Percentiles rank a stretch among this genome's conserved stretches.
Conservation (phyloP, 2,888 invertebrate species). For the Listrodromus nycthemerus region DNA sequence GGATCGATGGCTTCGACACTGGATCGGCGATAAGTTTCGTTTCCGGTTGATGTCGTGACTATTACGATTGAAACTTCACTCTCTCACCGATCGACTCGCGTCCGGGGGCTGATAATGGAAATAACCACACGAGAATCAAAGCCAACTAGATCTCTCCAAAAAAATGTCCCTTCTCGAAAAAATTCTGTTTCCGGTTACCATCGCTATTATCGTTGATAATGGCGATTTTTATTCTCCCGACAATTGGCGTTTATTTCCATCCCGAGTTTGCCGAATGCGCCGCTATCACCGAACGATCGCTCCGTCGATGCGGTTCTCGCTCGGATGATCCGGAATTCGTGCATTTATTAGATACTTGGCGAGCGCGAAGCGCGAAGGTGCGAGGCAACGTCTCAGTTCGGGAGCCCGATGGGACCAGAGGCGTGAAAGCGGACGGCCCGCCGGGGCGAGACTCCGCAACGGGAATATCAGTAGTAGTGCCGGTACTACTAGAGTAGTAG, state of each 20-base stretch:
- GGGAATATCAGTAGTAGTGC: slow-evolving; percentile 40
- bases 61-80: background rate
- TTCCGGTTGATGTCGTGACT: background rate
- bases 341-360: background rate
- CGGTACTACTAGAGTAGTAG: slow-evolving; percentile 58
- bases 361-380: slow-evolving; percentile 52
- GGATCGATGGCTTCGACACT: background rate
- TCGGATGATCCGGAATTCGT: background rate
- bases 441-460: slow-evolving; percentile 23
- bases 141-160: background rate
- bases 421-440: slow-evolving; percentile 63
- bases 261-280: background rate
- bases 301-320: background rate
- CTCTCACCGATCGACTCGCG: background rate
- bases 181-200: background rate
- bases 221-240: background rate
- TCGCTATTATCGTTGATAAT: background rate
- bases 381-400: slow-evolving; percentile 54
- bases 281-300: background rate
- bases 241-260: background rate
- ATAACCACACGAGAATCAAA: background rate
- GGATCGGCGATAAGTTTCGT: background rate
- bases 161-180: background rate
- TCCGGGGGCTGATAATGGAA: background rate
- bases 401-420: slow-evolving; percentile 46